phyloP scores from a whole-genome alignment of 2,888 invertebrate species.

The Ectropis crepuscularia region DNA sequence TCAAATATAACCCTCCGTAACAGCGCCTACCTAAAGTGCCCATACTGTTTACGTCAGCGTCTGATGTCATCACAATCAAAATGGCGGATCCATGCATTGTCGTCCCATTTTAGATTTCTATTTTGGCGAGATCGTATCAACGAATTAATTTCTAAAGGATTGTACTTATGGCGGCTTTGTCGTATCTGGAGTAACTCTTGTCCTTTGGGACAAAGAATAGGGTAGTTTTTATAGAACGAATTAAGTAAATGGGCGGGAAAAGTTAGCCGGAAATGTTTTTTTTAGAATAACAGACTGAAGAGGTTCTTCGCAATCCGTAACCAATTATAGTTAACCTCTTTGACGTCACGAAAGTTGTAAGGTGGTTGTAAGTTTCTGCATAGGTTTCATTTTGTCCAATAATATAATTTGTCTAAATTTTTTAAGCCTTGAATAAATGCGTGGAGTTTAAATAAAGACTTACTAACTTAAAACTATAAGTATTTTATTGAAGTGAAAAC shows the following conservation, averaged over 20 bases:
- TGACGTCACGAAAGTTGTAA: no score
- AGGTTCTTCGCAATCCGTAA: background rate
- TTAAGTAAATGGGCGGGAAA: background rate
- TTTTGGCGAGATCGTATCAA: conserved; percentile 33
- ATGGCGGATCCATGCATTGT: conserved; percentile 33
- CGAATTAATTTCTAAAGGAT: conserved; percentile 30
- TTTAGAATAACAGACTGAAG: background rate
- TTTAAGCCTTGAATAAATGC: no score
- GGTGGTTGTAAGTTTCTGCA: no score
- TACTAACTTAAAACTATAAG: no score
- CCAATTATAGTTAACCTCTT: no score
- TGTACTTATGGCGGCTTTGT: conserved; percentile 14
- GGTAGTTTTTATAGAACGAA: conserved; percentile 7
- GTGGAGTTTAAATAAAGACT: no score
- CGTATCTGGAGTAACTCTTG: conserved; percentile 13
- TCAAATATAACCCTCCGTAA: background rate
- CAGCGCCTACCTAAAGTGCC: background rate
- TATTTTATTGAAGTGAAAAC: no score
- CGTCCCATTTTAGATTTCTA: conserved; percentile 37
- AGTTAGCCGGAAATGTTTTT: background rate
- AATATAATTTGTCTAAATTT: no score
- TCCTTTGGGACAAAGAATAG: conserved; percentile 6
- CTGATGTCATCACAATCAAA: conserved; percentile 31
- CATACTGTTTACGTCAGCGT: conserved; percentile 9
- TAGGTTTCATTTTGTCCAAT: no score